Conservation (phyloP, 2,888 invertebrate genomes). For the Catocala nupta region DNA sequence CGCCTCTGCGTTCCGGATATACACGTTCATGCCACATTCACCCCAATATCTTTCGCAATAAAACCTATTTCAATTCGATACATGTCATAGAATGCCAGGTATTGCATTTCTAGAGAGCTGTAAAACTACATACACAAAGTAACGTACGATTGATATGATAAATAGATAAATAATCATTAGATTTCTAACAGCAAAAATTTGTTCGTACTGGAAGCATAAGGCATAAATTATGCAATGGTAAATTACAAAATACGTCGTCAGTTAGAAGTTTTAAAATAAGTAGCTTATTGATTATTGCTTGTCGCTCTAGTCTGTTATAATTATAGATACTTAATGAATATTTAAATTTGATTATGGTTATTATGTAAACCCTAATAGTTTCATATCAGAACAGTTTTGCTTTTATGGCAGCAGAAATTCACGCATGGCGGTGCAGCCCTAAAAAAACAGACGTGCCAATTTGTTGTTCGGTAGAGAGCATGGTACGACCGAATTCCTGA, state of each 20-base stretch:
- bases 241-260: too few relatives aligned
- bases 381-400: neutral
- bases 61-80: conserved; percentile 74
- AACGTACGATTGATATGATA: conserved; percentile 68
- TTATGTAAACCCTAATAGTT: neutral
- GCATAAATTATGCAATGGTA: conserved; percentile 5
- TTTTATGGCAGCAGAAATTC: neutral
- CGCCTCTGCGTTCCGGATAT: conserved; percentile 85
- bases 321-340: too few relatives aligned
- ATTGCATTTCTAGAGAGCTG: conserved; percentile 83
- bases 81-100: conserved; percentile 67
- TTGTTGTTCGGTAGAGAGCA: conserved; percentile 60
- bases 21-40: conserved; percentile 75
- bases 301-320: too few relatives aligned
- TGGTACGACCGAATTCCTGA: conserved; percentile 82
- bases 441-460: conserved; percentile 52
- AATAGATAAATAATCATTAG: conserved; percentile 63
- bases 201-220: conserved; percentile 5
- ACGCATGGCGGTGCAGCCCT: conserved; percentile 40
- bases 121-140: conserved; percentile 69
- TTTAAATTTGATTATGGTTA: neutral
- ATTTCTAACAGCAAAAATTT: conserved; percentile 27
- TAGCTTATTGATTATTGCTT: too few relatives aligned
- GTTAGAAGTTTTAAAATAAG: too few relatives aligned
- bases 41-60: conserved; percentile 74